Base-by-base conservation (phyloP, 2,888 invertebrate species). In the Hermaeophaga mercurialis region DNA sequence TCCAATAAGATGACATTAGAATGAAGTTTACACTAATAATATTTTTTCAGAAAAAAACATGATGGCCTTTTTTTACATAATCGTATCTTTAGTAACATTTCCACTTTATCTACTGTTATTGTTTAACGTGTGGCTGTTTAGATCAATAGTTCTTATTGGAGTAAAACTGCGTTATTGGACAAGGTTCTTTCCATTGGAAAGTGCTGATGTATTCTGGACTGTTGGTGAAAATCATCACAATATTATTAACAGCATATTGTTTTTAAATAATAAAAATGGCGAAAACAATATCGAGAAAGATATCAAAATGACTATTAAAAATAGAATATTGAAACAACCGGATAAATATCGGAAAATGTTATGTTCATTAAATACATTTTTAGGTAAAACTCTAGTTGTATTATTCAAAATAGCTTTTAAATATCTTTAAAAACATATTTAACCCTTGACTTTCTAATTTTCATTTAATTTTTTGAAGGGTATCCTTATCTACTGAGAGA, bases 151-250 rank as follows among this genome's bases (percentile, higher is more conserved):
- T 3, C 14, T 14, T 14, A 12, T 34, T 12, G 12, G 12, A 34
- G 1, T 34, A 34, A 14, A 11, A 3, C 14, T 14, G 12, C 3
- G 3, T 6, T 14, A 12, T 14, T 5, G 33, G 14, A 8, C 2
- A 14, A 17, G 33, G 14, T 14, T 50, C 1, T 8, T 33, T 14
- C 2, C 4, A n/a, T 7, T 50, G 9, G 24, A n/a, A 19, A 33
- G 24, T 33, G 8, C 50, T 9, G 50, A 50, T 14, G 33, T 43
- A 0, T 31, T 24, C 2, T 52, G 44, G 33, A 34, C 52, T 2
- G 52, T 43, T 3, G 52, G 52, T 1, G 34, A 44, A 34, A 43
- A 43, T 9, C 34, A 44, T 12, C 52, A 52, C n/a, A 52, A 52
- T 31, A 18, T 52, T 3, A 44, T 52, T 6, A 52, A 52, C 9